Evolutionary conservation across 1,140 invertebrate species (phyloP).

Genomic region (Hormaphis cornu): DNA sequence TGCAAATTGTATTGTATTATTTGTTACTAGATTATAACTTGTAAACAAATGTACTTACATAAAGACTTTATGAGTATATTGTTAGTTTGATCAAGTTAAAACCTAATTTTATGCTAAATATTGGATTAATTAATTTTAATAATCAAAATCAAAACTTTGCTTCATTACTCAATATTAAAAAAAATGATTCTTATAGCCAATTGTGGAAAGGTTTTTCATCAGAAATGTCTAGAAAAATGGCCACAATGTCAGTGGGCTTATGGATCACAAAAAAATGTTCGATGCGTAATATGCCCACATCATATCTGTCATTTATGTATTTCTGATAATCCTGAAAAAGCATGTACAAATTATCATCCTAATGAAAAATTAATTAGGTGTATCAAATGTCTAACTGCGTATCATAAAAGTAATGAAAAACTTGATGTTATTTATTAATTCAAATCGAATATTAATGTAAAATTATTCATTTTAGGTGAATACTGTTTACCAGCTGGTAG

Average conservation of each 20-base stretch:
- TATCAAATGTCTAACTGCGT: constrained; percentile 78
- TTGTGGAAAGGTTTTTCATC: constrained; percentile 63
- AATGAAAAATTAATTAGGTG: constrained; percentile 65
- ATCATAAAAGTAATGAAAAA: constrained; percentile 56
- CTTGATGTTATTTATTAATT: too few species aligned
- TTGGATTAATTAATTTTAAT: too few species aligned
- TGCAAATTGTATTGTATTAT: too few species aligned
- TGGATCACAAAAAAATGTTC: constrained; percentile 41
- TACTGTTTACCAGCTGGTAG: constrained; percentile 80
- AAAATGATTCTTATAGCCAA: too few species aligned
- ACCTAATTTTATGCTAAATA: too few species aligned
- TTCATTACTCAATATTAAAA: too few species aligned
- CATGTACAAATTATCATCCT: constrained; percentile 46
- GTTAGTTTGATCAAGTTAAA: too few species aligned
- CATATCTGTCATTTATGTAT: constrained; percentile 85
- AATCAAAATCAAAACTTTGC: too few species aligned
- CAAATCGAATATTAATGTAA: constrained; percentile 9
- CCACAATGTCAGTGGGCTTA: constrained; percentile 64
- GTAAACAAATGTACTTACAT: too few species aligned
- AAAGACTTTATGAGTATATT: too few species aligned
- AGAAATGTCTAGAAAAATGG: constrained; percentile 65
- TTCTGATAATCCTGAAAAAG: constrained; percentile 65
- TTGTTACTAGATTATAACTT: too few species aligned
- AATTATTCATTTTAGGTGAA: constrained; percentile 49
- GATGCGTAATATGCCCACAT: constrained; percentile 61